phyloP scores from a whole-genome alignment of 2,113 vertebrate species.

The Grallaria varia region DNA sequence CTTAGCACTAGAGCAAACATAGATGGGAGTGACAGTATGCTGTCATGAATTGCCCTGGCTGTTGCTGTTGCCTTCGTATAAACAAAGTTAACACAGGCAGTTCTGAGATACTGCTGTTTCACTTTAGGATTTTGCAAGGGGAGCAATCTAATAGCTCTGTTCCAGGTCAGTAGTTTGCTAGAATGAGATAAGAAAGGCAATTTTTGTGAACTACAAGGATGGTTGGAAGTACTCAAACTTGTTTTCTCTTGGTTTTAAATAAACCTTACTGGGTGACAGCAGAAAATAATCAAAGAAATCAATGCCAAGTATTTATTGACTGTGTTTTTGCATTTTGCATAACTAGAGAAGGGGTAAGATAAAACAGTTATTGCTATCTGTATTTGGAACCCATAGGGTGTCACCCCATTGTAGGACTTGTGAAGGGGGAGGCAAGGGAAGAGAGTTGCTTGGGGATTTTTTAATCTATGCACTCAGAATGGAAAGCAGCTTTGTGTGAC shows the following conservation, averaged over 20 bases:
- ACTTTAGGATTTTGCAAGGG: not conserved
- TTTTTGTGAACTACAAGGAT: not conserved
- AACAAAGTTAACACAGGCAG: not conserved
- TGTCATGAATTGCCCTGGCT: not conserved
- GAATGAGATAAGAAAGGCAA: not conserved
- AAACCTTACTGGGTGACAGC: not conserved
- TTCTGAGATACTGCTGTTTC: not conserved
- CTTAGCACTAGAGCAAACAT: not conserved
- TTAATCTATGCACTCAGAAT: not conserved
- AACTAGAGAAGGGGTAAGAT: not conserved
- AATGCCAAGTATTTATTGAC: not conserved
- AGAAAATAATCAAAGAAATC: not conserved
- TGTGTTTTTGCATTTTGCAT: not conserved
- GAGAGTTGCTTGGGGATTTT: accelerated
- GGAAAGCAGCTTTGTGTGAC: not conserved
- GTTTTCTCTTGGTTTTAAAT: not conserved
- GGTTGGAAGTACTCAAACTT: not conserved
- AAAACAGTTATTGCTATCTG: not conserved
- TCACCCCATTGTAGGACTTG: not conserved
- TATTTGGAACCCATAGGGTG: not conserved
- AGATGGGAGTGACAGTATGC: not conserved
- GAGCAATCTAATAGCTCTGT: not conserved
- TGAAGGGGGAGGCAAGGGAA: not conserved
- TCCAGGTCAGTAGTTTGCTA: not conserved
- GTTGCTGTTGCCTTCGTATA: not conserved